These are phyloP conservation scores for Anthoptus insignis DNA, from an alignment of 2,888 invertebrate genomes.

Conservation along the genomic window DNA sequence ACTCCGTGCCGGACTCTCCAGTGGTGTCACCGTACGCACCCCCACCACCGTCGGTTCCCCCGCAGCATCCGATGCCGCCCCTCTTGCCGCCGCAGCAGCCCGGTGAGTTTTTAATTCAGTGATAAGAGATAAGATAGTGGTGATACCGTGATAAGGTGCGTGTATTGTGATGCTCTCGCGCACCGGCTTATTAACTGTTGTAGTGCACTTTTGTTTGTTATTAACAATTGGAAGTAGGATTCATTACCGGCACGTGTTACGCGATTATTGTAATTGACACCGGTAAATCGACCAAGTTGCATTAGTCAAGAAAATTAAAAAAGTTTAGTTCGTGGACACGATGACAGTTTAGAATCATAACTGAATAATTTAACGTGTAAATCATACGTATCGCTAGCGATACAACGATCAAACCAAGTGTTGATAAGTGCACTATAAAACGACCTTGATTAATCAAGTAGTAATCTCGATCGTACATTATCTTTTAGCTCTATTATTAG, in stretches of 20 bases:
- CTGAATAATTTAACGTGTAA: too few species aligned
- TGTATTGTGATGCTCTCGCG: constrained; percentile 12
- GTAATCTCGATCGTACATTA: background rate
- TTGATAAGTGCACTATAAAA: background rate
- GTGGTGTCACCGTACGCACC: constrained; percentile 77
- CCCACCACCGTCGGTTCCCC: constrained; percentile 87
- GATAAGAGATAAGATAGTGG: constrained; percentile 25
- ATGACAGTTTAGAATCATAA: too few species aligned
- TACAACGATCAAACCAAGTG: background rate
- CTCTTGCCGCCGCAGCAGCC: constrained; percentile 79
- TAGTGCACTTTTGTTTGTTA: background rate
- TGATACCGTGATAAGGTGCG: constrained; percentile 16
- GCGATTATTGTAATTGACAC: too few species aligned
- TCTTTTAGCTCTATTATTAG: background rate
- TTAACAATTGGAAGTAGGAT: constrained; percentile 5
- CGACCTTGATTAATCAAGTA: background rate
- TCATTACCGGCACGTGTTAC: too few species aligned
- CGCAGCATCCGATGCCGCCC: constrained; percentile 81
- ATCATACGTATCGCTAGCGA: background rate
- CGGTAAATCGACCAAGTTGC: too few species aligned
- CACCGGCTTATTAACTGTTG: background rate
- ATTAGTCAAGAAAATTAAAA: too few species aligned
- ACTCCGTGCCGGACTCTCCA: constrained; percentile 78
- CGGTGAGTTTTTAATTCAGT: constrained; percentile 63
- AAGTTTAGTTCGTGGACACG: too few species aligned